These are phyloP conservation scores for Drosophila aldrichi DNA, from an alignment of 2,888 invertebrate species.

Conservation along the genomic window DNA sequence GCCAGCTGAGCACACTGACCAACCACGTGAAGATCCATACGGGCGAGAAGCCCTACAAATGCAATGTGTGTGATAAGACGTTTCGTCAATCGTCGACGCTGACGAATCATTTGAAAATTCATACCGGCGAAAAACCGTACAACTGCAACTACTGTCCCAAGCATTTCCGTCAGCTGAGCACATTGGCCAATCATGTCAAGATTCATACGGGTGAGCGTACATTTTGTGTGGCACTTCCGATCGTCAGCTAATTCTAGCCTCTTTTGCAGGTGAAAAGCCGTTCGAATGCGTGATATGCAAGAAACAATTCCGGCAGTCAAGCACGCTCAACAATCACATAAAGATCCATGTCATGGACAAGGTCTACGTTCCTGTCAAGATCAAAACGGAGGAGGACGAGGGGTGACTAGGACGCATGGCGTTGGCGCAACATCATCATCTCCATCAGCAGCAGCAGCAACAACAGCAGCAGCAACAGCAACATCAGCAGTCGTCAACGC, in stretches of 20 bases:
- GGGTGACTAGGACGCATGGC: slow-evolving; percentile 85
- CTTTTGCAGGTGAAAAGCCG: slow-evolving; percentile 84
- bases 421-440: slow-evolving; percentile 83
- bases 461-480: slow-evolving; percentile 68
- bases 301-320: slow-evolving; percentile 86
- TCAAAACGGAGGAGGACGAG: slow-evolving; percentile 85
- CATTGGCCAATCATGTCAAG: slow-evolving; percentile 85
- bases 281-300: slow-evolving; percentile 86
- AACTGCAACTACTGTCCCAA: slow-evolving; percentile 85
- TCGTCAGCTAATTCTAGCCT: slow-evolving; percentile 46
- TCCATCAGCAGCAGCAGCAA: slow-evolving; percentile 69
- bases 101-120: slow-evolving; percentile 85
- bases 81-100: slow-evolving; percentile 86
- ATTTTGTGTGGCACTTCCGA: slow-evolving; percentile 6
- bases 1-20: slow-evolving; percentile 85
- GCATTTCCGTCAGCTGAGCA: slow-evolving; percentile 85
- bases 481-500: slow-evolving; percentile 60
- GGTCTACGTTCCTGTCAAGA: slow-evolving; percentile 85
- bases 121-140: slow-evolving; percentile 85
- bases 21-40: slow-evolving; percentile 86
- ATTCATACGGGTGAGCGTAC: slow-evolving; percentile 84
- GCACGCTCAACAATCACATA: slow-evolving; percentile 86
- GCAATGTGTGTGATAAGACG: slow-evolving; percentile 85
- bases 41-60: slow-evolving; percentile 85
- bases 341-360: slow-evolving; percentile 86